A percentile compares a stretch with the other conserved stretches of the same genome.
phyloP scores from a whole-genome alignment of 2,113 vertebrate species.

The Pundamilia nyererei region DNA sequence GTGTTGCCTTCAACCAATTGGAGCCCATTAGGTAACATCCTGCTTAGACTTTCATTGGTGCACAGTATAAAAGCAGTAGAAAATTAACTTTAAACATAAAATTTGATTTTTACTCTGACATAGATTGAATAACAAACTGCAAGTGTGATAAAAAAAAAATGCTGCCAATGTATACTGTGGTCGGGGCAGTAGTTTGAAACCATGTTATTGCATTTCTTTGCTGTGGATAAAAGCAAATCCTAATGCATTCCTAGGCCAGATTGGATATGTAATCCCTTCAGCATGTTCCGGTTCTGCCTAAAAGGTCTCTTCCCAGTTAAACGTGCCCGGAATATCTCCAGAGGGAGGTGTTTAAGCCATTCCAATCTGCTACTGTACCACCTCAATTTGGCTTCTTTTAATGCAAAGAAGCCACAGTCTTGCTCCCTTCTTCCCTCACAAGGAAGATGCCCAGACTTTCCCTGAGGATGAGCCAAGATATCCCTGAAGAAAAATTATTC shows the following conservation, averaged over 20 bases:
- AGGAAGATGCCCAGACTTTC: neutral
- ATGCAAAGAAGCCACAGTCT: neutral
- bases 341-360: neutral
- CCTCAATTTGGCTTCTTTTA: neutral
- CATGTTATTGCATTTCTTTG: neutral
- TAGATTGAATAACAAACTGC: neutral
- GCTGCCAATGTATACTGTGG: neutral
- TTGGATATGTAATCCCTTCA: conserved; percentile 3
- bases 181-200: neutral
- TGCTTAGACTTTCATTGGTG: neutral
- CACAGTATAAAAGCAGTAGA: neutral
- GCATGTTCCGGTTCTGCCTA: neutral
- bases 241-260: neutral
- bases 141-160: neutral
- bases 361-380: neutral
- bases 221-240: neutral
- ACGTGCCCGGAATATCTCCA: neutral
- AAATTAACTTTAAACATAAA: conserved; percentile 7
- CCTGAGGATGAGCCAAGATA: neutral
- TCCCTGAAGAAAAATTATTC: neutral
- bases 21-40: neutral
- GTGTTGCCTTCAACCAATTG: conserved; percentile 15
- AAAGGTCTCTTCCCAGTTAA: neutral
- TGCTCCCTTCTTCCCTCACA: neutral
- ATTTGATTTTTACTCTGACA: neutral